Percentiles rank a stretch among this genome's conserved stretches.
Evolutionary conservation across 2,888 invertebrate genomes (phyloP).

Genomic region (Nomada ruficornis): DNA sequence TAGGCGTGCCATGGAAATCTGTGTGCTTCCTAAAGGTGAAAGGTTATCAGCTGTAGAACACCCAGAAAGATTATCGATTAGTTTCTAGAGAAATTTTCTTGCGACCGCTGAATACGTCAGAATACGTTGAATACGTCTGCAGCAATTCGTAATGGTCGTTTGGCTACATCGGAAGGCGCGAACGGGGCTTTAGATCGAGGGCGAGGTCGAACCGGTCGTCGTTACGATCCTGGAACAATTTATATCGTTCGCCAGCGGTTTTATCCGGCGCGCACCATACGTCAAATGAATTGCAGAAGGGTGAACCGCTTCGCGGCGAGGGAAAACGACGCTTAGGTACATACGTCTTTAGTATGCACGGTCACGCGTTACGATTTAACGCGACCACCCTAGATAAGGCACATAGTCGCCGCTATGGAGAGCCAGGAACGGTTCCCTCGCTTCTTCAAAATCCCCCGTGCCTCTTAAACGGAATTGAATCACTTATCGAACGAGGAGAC

Average conservation of each 20-base stretch:
- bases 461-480: slow-evolving; percentile 68
- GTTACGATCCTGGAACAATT: slow-evolving; percentile 45
- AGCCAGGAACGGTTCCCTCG: slow-evolving; percentile 44
- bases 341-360: slow-evolving; percentile 77
- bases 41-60: too few species aligned
- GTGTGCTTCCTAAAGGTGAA: neutral
- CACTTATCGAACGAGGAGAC: slow-evolving; percentile 57
- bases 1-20: neutral
- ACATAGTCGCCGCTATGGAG: slow-evolving; percentile 72
- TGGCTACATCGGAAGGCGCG: neutral
- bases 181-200: slow-evolving; percentile 1
- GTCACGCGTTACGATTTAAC: slow-evolving; percentile 82
- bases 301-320: slow-evolving; percentile 18
- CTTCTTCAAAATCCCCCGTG: slow-evolving; percentile 63
- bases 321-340: slow-evolving; percentile 52
- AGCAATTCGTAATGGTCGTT: neutral
- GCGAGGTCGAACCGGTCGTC: slow-evolving; percentile 28
- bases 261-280: slow-evolving; percentile 63
- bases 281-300: slow-evolving; percentile 69
- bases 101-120: too few species aligned
- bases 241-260: slow-evolving; percentile 42
- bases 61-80: too few species aligned
- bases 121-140: too few species aligned
- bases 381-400: slow-evolving; percentile 79
- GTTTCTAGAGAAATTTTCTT: too few species aligned